Conservation (phyloP, 2,113 vertebrate genomes). For the Probosciger aterrimus region DNA sequence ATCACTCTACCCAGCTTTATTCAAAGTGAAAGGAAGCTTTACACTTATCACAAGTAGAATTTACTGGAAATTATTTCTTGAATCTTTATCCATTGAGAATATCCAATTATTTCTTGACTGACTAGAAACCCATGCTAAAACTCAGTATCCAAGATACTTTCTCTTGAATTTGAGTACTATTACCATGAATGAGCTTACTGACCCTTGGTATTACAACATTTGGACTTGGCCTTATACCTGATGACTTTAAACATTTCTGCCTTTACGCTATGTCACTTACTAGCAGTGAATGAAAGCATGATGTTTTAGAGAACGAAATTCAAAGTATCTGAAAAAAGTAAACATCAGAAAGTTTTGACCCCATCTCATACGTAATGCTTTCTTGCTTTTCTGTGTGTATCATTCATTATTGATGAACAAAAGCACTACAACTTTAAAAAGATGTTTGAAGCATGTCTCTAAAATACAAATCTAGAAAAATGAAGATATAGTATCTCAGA, state of each 20-base stretch:
- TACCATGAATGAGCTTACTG: neutral
- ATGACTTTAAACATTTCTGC: neutral
- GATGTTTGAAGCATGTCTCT: neutral
- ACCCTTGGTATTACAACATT: neutral
- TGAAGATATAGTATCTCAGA: neutral
- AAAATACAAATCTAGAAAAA: neutral
- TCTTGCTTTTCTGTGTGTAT: neutral
- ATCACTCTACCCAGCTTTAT: neutral
- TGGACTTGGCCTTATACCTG: neutral
- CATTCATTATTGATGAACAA: neutral
- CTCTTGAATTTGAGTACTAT: neutral
- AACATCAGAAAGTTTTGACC: neutral
- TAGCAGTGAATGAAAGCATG: neutral
- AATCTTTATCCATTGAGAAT: neutral
- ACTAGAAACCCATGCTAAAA: neutral
- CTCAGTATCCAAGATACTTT: neutral
- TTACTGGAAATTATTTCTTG: neutral
- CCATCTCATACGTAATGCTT: neutral
- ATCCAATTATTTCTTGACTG: neutral
- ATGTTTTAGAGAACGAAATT: neutral
- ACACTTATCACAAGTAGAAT: neutral
- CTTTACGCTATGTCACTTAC: neutral
- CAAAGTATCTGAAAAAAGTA: neutral
- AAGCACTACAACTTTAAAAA: neutral
- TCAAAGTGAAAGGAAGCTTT: neutral